phyloP scores from a whole-genome alignment of 2,113 vertebrate species.

The Hippocampus barbouri region DNA sequence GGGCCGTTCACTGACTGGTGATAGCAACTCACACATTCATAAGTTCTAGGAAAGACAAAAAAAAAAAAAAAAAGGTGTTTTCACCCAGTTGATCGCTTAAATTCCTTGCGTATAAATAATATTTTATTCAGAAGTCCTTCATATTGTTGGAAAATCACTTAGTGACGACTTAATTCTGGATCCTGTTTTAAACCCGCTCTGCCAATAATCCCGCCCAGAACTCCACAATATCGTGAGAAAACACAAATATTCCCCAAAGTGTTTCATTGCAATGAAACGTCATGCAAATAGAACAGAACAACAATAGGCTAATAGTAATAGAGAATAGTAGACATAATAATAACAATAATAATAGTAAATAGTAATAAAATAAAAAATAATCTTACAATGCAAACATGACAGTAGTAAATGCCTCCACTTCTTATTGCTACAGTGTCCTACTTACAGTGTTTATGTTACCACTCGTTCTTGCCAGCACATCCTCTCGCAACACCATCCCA shows the following conservation, averaged over 20 bases:
- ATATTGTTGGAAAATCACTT: slow-evolving; percentile 45
- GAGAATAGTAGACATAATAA: slow-evolving; percentile 71
- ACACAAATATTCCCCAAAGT: slow-evolving; percentile 70
- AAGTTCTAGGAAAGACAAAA: slow-evolving; percentile 33
- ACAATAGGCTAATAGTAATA: slow-evolving; percentile 75
- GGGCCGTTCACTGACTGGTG: slow-evolving; percentile 37
- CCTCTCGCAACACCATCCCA: slow-evolving; percentile 48
- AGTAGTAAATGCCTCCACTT: slow-evolving; percentile 77
- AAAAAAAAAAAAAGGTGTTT: slow-evolving; percentile 6
- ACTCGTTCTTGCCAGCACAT: slow-evolving; percentile 54
- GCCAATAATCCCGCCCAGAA: slow-evolving; percentile 36
- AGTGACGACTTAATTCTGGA: slow-evolving; percentile 50
- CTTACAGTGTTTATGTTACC: slow-evolving; percentile 68
- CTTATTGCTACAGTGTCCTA: slow-evolving; percentile 83
- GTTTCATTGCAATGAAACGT: slow-evolving; percentile 73
- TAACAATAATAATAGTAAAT: slow-evolving; percentile 73
- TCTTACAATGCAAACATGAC: slow-evolving; percentile 81
- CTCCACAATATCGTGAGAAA: slow-evolving; percentile 65
- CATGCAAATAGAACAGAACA: slow-evolving; percentile 79
- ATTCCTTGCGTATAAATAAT: slow-evolving; percentile 59
- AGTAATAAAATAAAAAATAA: slow-evolving; percentile 75
- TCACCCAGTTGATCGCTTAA: slow-evolving; percentile 42
- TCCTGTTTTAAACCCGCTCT: slow-evolving; percentile 45
- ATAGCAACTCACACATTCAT: slow-evolving; percentile 59
- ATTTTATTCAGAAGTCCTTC: slow-evolving; percentile 60